Evolutionary conservation across 2,888 invertebrate genomes (phyloP).

Genomic region (Parascotia fuliginaria): DNA sequence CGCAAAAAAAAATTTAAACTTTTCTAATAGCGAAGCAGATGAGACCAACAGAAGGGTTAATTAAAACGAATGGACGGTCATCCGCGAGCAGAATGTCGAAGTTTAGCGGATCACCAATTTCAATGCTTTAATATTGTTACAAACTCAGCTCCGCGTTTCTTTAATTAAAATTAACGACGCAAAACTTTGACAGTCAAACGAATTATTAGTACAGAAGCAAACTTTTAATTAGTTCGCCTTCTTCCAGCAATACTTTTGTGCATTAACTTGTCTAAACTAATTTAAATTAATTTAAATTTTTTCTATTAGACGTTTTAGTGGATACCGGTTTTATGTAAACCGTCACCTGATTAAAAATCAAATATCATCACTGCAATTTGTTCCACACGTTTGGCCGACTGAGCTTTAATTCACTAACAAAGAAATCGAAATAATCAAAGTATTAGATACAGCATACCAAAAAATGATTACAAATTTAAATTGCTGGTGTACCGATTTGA

Average conservation of each 20-base stretch:
- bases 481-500: constrained; percentile 53
- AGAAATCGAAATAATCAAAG: constrained; percentile 39
- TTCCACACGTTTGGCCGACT: constrained; percentile 33
- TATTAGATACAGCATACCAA: too few species aligned
- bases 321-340: constrained; percentile 21
- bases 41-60: constrained; percentile 78
- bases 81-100: constrained; percentile 78
- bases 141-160: constrained; percentile 81
- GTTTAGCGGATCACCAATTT: constrained; percentile 84
- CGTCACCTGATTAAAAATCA: constrained; percentile 26
- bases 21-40: constrained; percentile 69
- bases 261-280: constrained; percentile 74
- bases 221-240: constrained; percentile 84
- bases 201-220: constrained; percentile 84
- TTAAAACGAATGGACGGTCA: constrained; percentile 83
- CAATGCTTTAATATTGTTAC: constrained; percentile 85
- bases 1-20: constrained; percentile 57
- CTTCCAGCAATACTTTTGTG: constrained; percentile 81
- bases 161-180: constrained; percentile 86
- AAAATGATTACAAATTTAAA: constrained; percentile 43
- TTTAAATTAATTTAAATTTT: constrained; percentile 80
- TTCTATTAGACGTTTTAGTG: constrained; percentile 47
- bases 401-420: constrained; percentile 23
- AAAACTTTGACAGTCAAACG: constrained; percentile 85
- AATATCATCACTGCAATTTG: constrained; percentile 40